Base-by-base conservation (phyloP, 2,888 invertebrate species). In the Drosophila birchii region DNA sequence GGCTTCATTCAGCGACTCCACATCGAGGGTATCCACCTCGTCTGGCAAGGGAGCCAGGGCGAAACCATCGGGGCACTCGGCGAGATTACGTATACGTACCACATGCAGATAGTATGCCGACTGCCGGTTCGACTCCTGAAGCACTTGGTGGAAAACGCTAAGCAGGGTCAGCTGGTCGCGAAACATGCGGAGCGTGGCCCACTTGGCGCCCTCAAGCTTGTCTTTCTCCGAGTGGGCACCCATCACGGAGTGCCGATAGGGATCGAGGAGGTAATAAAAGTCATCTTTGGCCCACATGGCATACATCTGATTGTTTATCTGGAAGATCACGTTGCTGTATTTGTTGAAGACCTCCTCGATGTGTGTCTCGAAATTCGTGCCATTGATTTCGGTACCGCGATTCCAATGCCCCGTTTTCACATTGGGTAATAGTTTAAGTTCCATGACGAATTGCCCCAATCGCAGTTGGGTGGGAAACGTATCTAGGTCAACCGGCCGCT, bases 221-320 rank as follows among this genome's bases (percentile, higher is more conserved):
- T 66, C 56, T 16, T 61, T 57, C 16, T 8, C 44, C 36, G 62
- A n/a, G 12, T 59, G 41, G 4, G 67, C 34, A 16, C 76, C 73
- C 5, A 81, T 47, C 3, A 91, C 78, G 0, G 78, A 75, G 66
- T 92, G 92, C 0, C 87, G 81, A 73, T 90, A 92, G 4, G 92
- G 92, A 81, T 92, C 92, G 23, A 92, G 63, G 0, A 92, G 47
- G 47, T 92, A 92, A 57, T 86, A 91, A 38, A 89, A 90, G 2
- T 77, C 70, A 2, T 88, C 81, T 53, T 90, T 91, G 57, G 76
- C 79, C 91, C 91, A 92, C 6, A 92, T 32, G 0, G 91, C 89
- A 61, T 91, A 92, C 26, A 81, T 81, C 72, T 91, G 91, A 34
- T 80, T 76, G 62, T 89, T 89, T 23, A 92, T 88, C 76, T 92